Evolutionary conservation across 2,888 invertebrate genomes (phyloP).

Genomic region (Caenorhabditis doughertyi): DNA sequence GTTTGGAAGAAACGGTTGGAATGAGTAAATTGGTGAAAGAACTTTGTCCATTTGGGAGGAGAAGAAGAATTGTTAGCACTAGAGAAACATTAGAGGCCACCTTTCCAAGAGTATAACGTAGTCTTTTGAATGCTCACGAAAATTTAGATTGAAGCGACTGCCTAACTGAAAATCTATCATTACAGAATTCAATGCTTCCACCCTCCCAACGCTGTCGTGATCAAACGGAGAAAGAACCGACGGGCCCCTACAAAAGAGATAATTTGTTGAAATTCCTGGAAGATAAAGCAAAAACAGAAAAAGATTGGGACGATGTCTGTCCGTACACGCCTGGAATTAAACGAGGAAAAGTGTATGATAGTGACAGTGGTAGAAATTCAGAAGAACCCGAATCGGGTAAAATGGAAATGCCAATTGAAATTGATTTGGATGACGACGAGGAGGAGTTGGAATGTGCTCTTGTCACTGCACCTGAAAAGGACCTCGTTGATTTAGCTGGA

Average conservation of each 20-base stretch:
- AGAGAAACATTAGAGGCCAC: no score
- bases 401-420: slow-evolving; percentile 82
- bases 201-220: slow-evolving; percentile 96
- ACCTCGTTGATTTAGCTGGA: slow-evolving; percentile 96
- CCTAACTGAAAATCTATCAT: no score
- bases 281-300: slow-evolving; percentile 97
- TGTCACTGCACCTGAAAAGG: slow-evolving; percentile 92
- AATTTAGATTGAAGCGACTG: no score
- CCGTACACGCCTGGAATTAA: slow-evolving; percentile 93
- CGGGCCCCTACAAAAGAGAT: slow-evolving; percentile 93
- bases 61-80: not conserved
- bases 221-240: slow-evolving; percentile 95
- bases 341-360: slow-evolving; percentile 85
- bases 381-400: slow-evolving; percentile 59
- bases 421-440: slow-evolving; percentile 80
- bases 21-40: slow-evolving; percentile 13
- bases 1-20: not conserved
- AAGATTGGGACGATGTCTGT: slow-evolving; percentile 96
- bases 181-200: slow-evolving; percentile 96
- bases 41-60: slow-evolving; percentile 20
- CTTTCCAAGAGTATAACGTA: no score
- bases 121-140: no score
- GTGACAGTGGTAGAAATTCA: slow-evolving; percentile 68
- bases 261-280: slow-evolving; percentile 96
- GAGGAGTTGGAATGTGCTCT: slow-evolving; percentile 91